phyloP scores from a whole-genome alignment of 1,140 invertebrate species.

The Lepidurus couesii region DNA sequence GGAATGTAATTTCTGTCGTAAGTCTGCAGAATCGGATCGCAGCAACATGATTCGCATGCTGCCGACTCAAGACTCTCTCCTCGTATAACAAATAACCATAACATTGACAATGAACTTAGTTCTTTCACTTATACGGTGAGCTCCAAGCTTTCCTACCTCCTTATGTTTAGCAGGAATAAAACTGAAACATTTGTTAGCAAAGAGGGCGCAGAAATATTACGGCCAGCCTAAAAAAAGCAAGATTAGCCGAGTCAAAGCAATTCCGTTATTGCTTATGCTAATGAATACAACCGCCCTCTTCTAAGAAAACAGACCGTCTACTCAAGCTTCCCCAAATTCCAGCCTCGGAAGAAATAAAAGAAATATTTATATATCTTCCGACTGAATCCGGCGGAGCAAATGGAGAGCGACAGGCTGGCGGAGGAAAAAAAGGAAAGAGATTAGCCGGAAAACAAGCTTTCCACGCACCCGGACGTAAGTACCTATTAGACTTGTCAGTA shows the following conservation, averaged over 20 bases:
- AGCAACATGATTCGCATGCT: background rate
- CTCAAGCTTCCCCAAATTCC: background rate
- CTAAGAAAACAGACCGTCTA: background rate
- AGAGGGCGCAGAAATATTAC: background rate
- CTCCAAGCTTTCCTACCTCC: too few relatives aligned
- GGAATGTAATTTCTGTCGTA: background rate
- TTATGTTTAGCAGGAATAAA: too few relatives aligned
- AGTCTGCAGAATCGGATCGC: background rate
- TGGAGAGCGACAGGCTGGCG: slow-evolving; percentile 30
- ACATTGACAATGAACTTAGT: too few relatives aligned
- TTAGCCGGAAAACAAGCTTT: slow-evolving; percentile 31
- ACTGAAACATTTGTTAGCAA: background rate
- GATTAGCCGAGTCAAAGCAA: background rate
- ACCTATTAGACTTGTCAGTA: background rate
- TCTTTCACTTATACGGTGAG: too few relatives aligned
- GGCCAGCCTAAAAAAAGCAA: background rate
- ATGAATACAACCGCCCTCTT: background rate
- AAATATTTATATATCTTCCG: background rate
- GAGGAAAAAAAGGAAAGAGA: slow-evolving; percentile 36
- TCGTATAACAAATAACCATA: too few relatives aligned
- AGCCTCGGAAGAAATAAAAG: background rate
- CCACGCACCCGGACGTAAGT: background rate
- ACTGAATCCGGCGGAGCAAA: slow-evolving; percentile 20
- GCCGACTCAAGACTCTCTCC: too few relatives aligned
- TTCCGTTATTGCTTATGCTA: slow-evolving; percentile 6